phyloP scores from a whole-genome alignment of 1,140 invertebrate species.

The Sycophila sp. region DNA sequence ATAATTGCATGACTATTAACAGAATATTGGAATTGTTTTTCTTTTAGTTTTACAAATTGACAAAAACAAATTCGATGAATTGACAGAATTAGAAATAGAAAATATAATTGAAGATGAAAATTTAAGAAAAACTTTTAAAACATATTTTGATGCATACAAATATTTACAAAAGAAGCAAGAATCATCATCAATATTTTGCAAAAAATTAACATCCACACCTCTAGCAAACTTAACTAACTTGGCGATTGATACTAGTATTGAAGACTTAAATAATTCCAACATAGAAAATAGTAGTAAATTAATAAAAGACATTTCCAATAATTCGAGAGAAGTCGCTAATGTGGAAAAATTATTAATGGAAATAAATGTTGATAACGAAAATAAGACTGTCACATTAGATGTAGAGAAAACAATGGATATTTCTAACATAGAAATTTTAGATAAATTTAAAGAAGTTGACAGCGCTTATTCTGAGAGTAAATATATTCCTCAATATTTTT shows the following conservation, averaged over 20 bases:
- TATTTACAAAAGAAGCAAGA: no score
- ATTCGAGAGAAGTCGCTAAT: not conserved
- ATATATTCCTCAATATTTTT: not conserved
- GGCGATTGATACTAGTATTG: no score
- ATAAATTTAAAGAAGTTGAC: not conserved
- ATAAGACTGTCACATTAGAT: not conserved
- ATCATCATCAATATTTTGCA: not conserved
- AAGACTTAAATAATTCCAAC: not conserved
- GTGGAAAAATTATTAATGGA: not conserved
- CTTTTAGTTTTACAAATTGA: not conserved
- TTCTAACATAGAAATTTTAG: not conserved
- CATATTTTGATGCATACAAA: not conserved
- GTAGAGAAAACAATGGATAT: not conserved
- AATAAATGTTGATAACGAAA: not conserved
- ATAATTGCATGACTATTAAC: not conserved
- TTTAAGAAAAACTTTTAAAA: not conserved
- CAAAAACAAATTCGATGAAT: not conserved
- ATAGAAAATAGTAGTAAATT: no score
- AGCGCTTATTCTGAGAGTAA: not conserved
- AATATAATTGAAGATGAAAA: not conserved
- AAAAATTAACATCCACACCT: no score
- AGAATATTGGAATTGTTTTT: not conserved
- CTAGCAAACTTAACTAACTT: no score
- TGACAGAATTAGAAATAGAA: not conserved
- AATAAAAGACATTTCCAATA: no score